Conservation (phyloP, 2,113 vertebrate species). For the Platycercus adscitus region DNA sequence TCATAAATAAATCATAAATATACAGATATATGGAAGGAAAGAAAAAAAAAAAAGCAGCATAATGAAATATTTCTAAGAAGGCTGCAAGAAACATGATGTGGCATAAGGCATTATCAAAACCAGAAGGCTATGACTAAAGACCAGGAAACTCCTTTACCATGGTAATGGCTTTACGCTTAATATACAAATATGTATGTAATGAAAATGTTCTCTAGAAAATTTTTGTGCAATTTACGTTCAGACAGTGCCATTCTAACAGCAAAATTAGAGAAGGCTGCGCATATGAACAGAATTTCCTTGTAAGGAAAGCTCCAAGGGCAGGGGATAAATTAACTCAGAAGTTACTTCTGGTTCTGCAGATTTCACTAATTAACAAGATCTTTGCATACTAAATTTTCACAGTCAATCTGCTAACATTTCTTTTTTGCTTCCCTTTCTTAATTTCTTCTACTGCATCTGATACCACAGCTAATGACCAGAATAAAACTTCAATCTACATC, state of each 20-base stretch:
- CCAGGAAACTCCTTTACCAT: not conserved
- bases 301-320: constrained; percentile 40
- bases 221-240: not conserved
- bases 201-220: not conserved
- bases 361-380: constrained; percentile 60
- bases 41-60: not conserved
- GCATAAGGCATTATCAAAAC: not conserved
- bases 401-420: constrained; percentile 33
- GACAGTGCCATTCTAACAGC: not conserved
- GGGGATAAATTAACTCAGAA: constrained; percentile 56
- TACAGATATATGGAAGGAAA: not conserved
- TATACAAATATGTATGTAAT: not conserved
- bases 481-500: constrained; percentile 48
- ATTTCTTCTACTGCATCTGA: not conserved
- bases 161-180: not conserved
- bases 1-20: not conserved
- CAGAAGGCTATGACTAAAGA: not conserved
- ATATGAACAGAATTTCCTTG: constrained; percentile 35
- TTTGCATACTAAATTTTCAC: constrained; percentile 45
- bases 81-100: not conserved
- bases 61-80: not conserved
- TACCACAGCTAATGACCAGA: constrained; percentile 39
- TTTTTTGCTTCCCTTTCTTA: not conserved
- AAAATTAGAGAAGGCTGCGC: not conserved
- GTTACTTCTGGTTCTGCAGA: constrained; percentile 58